Evolutionary conservation across 2,888 invertebrate species (phyloP).

Genomic region (Lottia gigantea): DNA sequence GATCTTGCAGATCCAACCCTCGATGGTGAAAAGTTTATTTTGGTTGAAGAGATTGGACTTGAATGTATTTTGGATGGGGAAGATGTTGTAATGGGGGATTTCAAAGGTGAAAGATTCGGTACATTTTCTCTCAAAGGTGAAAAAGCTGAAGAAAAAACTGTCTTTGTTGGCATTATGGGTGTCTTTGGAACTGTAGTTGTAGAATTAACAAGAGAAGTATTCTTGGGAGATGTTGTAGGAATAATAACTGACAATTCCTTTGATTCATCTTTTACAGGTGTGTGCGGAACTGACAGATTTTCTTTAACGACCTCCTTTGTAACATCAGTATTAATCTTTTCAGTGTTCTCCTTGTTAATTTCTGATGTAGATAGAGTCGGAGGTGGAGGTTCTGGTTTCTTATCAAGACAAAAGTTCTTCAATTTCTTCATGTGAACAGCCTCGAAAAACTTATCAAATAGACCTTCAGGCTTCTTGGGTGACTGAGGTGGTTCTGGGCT

Average conservation of each 20-base stretch:
- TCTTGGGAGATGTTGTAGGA: too few species aligned
- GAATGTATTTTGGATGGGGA: background rate
- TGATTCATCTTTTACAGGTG: background rate
- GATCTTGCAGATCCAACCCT: background rate
- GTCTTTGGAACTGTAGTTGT: too few species aligned
- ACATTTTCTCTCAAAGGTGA: background rate
- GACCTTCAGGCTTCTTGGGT: background rate
- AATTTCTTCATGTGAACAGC: conserved; percentile 5
- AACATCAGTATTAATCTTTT: background rate
- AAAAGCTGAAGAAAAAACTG: background rate
- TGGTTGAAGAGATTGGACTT: background rate
- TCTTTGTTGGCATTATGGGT: background rate
- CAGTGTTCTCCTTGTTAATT: background rate
- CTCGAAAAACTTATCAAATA: conserved; percentile 6
- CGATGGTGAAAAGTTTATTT: background rate
- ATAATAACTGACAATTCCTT: too few species aligned
- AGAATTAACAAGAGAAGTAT: too few species aligned
- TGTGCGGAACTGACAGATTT: background rate
- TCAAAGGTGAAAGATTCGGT: background rate
- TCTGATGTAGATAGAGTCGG: background rate
- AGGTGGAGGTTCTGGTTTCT: background rate
- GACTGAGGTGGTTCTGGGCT: background rate
- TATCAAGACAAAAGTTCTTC: conserved; percentile 4
- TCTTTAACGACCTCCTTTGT: background rate
- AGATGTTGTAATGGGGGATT: background rate